phyloP scores from a whole-genome alignment of 2,113 vertebrate species.

The Nesogale talazaci region DNA sequence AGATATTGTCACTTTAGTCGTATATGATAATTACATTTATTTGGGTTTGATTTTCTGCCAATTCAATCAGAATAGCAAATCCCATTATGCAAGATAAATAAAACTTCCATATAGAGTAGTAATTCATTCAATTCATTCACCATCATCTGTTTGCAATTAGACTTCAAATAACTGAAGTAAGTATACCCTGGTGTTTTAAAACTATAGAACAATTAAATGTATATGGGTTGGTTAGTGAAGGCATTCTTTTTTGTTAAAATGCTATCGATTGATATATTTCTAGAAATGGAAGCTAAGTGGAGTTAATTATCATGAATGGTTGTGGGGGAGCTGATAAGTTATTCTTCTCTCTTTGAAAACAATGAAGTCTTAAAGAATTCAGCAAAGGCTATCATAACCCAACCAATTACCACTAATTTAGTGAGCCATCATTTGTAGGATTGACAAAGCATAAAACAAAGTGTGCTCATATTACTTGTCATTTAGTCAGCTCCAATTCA shows the following conservation, averaged over 20 bases:
- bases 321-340: not conserved
- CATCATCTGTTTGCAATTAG: not conserved
- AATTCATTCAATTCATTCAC: not conserved
- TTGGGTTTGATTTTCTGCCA: not conserved
- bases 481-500: not conserved
- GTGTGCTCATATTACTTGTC: not conserved
- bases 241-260: too few relatives aligned
- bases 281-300: too few relatives aligned
- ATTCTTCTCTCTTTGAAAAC: not conserved
- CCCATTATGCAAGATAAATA: not conserved
- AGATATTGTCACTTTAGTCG: too few relatives aligned
- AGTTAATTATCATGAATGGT: too few relatives aligned
- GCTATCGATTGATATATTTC: too few relatives aligned
- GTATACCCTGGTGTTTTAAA: not conserved
- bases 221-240: too few relatives aligned
- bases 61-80: constrained; percentile 6
- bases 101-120: not conserved
- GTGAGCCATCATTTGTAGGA: too few relatives aligned
- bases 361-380: not conserved
- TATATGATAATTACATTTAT: too few relatives aligned
- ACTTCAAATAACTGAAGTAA: not conserved
- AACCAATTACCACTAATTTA: not conserved
- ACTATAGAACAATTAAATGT: not conserved
- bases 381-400: not conserved
- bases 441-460: not conserved